Conservation (phyloP, 2,113 vertebrate genomes). For the Oryzias melastigma region DNA sequence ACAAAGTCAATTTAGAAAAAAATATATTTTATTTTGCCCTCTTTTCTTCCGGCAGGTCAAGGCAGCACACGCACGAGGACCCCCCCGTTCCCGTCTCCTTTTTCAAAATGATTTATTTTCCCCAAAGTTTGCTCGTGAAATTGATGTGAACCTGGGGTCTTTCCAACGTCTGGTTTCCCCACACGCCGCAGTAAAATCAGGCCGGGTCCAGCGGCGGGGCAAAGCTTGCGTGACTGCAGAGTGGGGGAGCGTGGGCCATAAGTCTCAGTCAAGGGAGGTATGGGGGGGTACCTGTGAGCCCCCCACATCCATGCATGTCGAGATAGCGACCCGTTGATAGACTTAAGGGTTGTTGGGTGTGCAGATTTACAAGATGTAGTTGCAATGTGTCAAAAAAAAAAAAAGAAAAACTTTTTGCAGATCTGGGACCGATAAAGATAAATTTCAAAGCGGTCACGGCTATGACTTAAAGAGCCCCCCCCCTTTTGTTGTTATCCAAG, state of each 20-base stretch:
- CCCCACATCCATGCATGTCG: slow-evolving; percentile 46
- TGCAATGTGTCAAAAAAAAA: slow-evolving; percentile 29
- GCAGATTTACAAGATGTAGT: slow-evolving; percentile 66
- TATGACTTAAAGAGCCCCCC: slow-evolving; percentile 10
- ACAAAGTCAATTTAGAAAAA: slow-evolving; percentile 10
- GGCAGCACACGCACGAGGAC: slow-evolving; percentile 9
- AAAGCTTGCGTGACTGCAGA: slow-evolving; percentile 78
- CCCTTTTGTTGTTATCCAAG: slow-evolving; percentile 12
- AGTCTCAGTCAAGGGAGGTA: slow-evolving; percentile 23
- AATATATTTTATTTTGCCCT: background rate
- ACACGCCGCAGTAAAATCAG: slow-evolving; percentile 71
- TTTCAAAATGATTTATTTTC: slow-evolving; percentile 75
- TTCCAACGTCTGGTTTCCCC: slow-evolving; percentile 71
- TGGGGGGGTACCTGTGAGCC: slow-evolving; percentile 57
- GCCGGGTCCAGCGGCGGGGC: slow-evolving; percentile 66
- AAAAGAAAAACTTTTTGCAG: slow-evolving; percentile 47
- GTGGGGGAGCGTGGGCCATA: slow-evolving; percentile 31
- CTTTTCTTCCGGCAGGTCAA: slow-evolving; percentile 15
- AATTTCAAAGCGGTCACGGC: slow-evolving; percentile 37
- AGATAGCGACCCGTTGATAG: slow-evolving; percentile 46
- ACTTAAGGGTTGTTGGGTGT: slow-evolving; percentile 55
- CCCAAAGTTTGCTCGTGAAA: slow-evolving; percentile 71
- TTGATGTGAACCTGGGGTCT: slow-evolving; percentile 65
- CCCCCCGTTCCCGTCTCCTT: slow-evolving; percentile 16
- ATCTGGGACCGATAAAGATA: slow-evolving; percentile 17